Conservation (phyloP, 2,888 invertebrate genomes). For the Lepidocyrtinus sp. region DNA sequence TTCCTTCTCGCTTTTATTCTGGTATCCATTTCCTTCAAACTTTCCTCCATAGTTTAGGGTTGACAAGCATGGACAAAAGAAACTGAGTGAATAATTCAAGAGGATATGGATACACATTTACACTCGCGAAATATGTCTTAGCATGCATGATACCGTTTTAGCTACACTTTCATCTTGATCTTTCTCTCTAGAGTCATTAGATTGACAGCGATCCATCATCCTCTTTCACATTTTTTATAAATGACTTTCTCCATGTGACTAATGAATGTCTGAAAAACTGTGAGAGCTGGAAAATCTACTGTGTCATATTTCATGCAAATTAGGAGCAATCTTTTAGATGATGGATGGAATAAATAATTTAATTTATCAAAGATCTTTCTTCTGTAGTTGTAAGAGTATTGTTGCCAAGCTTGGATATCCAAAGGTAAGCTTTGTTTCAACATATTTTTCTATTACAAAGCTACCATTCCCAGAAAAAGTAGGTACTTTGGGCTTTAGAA, state of each 20-base stretch:
- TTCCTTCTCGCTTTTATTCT: constrained; percentile 26
- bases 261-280: not conserved
- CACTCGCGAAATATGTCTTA: constrained; percentile 27
- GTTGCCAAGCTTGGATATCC: no score
- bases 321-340: constrained; percentile 1
- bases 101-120: constrained; percentile 54
- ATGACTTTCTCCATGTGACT: constrained; percentile 2
- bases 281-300: not conserved
- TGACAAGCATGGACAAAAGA: constrained; percentile 45
- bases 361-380: not conserved
- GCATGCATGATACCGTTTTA: constrained; percentile 35
- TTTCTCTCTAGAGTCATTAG: constrained; percentile 1
- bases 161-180: constrained; percentile 33
- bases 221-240: constrained; percentile 8
- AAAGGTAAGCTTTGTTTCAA: no score
- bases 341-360: constrained; percentile 6
- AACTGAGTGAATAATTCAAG: constrained; percentile 67
- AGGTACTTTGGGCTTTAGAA: no score
- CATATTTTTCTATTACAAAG: no score
- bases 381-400: no score
- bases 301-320: not conserved
- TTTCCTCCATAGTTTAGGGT: constrained; percentile 34
- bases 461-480: no score
- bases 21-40: constrained; percentile 47
- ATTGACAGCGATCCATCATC: constrained; percentile 37